phyloP scores from a whole-genome alignment of 2,113 vertebrate species.

The Balaenoptera acutorostrata region DNA sequence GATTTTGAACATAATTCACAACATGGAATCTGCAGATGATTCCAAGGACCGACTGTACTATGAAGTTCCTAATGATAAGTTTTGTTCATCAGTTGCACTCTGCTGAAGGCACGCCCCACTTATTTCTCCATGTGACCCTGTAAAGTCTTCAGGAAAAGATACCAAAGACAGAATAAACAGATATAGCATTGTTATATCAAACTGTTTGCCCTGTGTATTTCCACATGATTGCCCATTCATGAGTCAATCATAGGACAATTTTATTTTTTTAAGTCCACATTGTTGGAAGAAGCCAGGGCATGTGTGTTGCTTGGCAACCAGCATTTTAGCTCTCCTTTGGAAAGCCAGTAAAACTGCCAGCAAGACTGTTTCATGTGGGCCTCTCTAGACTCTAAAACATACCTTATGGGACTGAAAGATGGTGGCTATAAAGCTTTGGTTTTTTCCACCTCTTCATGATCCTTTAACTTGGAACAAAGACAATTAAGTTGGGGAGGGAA shows the following conservation, averaged over 20 bases:
- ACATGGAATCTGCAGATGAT: not conserved
- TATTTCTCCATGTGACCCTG: not conserved
- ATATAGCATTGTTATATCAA: not conserved
- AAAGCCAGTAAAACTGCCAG: conserved; percentile 10
- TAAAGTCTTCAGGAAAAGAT: not conserved
- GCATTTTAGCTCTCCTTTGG: not conserved
- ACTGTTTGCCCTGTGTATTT: not conserved
- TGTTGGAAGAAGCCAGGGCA: conserved; percentile 1
- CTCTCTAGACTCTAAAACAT: not conserved
- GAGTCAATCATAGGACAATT: not conserved
- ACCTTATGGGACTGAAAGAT: not conserved
- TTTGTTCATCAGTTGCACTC: not conserved
- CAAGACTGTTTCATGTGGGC: not conserved
- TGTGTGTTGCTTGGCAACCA: conserved; percentile 5
- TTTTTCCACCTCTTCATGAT: not conserved
- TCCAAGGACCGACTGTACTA: not conserved
- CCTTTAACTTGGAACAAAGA: conserved; percentile 31
- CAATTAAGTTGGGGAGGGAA: not conserved
- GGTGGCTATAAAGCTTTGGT: not conserved
- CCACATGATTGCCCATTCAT: not conserved
- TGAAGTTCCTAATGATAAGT: not conserved
- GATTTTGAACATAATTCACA: not conserved
- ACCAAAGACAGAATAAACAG: not conserved
- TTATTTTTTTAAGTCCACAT: not conserved
- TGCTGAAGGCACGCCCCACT: no score